Percentiles rank a stretch among this genome's conserved stretches.
Evolutionary conservation across 2,888 invertebrate genomes (phyloP).

Genomic region (Torymus auratus): DNA sequence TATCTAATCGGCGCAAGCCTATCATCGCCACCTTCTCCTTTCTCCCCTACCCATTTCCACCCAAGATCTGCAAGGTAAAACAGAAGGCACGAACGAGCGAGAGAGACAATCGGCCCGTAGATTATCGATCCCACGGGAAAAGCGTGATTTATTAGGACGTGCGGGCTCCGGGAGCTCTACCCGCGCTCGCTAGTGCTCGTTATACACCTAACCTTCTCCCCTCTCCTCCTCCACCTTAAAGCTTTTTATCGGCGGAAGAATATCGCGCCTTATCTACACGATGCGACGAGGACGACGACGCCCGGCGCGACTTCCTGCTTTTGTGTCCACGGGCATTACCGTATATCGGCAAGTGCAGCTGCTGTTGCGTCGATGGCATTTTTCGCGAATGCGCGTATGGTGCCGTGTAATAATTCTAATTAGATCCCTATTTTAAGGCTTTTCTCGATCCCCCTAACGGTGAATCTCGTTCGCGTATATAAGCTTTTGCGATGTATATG

Average conservation of each 20-base stretch:
- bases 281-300: constrained; percentile 18
- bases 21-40: background rate
- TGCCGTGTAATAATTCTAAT: constrained; percentile 55
- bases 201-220: constrained; percentile 52
- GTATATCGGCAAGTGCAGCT: constrained; percentile 33
- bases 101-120: constrained; percentile 61
- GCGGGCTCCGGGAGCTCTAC: constrained; percentile 42
- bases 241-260: constrained; percentile 69
- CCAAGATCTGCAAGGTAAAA: constrained; percentile 4
- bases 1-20: constrained; percentile 3
- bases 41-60: background rate
- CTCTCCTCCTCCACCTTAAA: constrained; percentile 43
- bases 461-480: background rate
- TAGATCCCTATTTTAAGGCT: constrained; percentile 30
- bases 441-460: background rate
- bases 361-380: background rate
- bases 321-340: constrained; percentile 47
- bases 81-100: constrained; percentile 1
- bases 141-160: constrained; percentile 72
- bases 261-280: constrained; percentile 52
- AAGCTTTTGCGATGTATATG: background rate
- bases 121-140: constrained; percentile 66
- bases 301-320: constrained; percentile 58
- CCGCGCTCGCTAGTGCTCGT: constrained; percentile 57
- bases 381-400: too few relatives aligned